Evolutionary conservation across 2,797 vertebrate species (phyloP), one percentile per base, ranked within the genome.

Genomic region (Scomberomorus guttatus): DNA sequence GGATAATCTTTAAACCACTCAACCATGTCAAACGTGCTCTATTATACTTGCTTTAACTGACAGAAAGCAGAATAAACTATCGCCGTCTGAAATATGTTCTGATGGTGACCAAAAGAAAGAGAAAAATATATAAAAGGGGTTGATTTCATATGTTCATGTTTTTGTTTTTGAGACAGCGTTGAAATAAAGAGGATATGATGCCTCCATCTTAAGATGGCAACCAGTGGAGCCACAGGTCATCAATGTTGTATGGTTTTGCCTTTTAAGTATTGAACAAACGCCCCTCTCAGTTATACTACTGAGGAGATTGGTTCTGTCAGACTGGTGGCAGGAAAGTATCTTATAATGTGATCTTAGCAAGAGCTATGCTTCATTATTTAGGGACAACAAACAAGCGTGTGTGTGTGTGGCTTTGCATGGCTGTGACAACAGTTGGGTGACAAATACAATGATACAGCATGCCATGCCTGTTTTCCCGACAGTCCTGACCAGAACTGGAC

Each of bases 191-290:
- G 32, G 44, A 51, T 72, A 56, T 20, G 22, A 77, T 58, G 73
- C 27, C 39, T 71, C 63, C 29, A 77, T 32, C 9, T 51, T 46
- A 22, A 54, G 55, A 69, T 71, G 67, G 46, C 59, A 72, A 54
- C 73, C 68, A 42, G 54, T 15, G 44, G 70, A 81, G 55, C 78
- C 82, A 61, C 65, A 46, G 73, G 84, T 89, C 83, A 92, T 94
- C 78, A 91, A 93, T 89, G 85, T 92, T 92, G 80, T 78, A 93
- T 92, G 87, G 82, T 83, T 81, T 60, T 56, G 52, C 75, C 50
- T 84, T 83, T 92, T 72, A 93, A 92, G 77, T 77, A 89, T 89
- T 89, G 54, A 92, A 70, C 42, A 81, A 72, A 59, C 22, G 22
- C 51, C 50, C 39, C 57, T 79, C 79, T 84, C 73, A 62, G 66